These are phyloP conservation scores for Erannis defoliaria DNA, from an alignment of 2,888 invertebrate genomes.

Conservation along the genomic window DNA sequence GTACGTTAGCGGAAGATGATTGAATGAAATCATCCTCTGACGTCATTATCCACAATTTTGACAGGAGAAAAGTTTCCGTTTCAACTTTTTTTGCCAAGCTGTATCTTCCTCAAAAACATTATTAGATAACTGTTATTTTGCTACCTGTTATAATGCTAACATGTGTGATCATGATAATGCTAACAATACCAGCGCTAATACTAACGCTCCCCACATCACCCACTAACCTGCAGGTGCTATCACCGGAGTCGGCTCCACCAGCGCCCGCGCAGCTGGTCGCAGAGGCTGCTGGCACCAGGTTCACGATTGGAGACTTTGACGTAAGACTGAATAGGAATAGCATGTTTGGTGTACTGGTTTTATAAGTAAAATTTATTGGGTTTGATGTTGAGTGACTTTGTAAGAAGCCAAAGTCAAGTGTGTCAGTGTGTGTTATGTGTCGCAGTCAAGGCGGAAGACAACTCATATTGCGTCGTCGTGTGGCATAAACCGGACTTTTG, in stretches of 20 bases:
- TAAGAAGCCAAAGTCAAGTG: too few species aligned
- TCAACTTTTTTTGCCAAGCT: too few species aligned
- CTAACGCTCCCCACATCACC: constrained; percentile 33
- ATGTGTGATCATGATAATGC: constrained; percentile 33
- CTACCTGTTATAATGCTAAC: not conserved
- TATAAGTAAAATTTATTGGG: not conserved
- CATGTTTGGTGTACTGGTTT: not conserved
- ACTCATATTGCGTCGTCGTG: too few species aligned
- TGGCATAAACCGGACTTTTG: too few species aligned
- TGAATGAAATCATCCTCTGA: too few species aligned
- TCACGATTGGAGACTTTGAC: constrained; percentile 93
- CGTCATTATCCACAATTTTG: too few species aligned
- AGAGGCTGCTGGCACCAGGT: constrained; percentile 83
- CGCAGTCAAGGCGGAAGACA: too few species aligned
- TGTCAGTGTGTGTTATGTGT: too few species aligned
- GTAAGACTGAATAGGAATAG: constrained; percentile 81
- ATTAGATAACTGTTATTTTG: not conserved
- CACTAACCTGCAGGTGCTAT: constrained; percentile 81
- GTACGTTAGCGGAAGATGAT: too few species aligned
- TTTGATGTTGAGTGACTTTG: not conserved
- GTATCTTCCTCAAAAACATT: too few species aligned
- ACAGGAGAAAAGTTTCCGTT: too few species aligned
- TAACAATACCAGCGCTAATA: constrained; percentile 40
- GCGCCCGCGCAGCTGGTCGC: constrained; percentile 87
- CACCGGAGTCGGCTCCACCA: constrained; percentile 85